Percentiles rank a stretch among this genome's conserved stretches.
phyloP scores from a whole-genome alignment of 2,888 invertebrate species.

The Hirtodrosophila trivittata region DNA sequence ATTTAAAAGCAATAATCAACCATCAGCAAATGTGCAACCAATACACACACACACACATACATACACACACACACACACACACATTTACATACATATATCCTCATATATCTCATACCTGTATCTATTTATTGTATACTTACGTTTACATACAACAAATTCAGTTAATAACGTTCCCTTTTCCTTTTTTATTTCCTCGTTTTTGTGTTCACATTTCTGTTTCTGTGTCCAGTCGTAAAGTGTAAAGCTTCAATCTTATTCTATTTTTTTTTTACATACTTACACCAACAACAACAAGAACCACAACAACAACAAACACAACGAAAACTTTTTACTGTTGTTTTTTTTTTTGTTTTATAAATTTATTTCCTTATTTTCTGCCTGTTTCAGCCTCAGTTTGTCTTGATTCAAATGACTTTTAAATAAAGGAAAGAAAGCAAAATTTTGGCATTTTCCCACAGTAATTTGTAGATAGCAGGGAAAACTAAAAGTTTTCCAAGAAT shows the following conservation, averaged over 20 bases:
- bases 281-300: conserved; percentile 4
- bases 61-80: conserved; percentile 13
- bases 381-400: no score
- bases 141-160: conserved; percentile 2
- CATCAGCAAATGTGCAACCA: conserved; percentile 33
- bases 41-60: conserved; percentile 19
- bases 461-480: no score
- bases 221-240: conserved; percentile 1
- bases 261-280: no score
- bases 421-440: no score
- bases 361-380: no score
- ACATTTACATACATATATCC: conserved; percentile 4
- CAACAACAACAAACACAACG: conserved; percentile 16
- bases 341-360: no score
- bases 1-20: conserved; percentile 34
- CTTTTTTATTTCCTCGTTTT: neutral
- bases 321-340: no score
- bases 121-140: conserved; percentile 11
- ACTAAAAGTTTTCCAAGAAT: no score
- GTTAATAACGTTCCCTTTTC: neutral
- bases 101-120: conserved; percentile 17
- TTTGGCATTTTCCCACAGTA: no score
- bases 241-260: neutral
- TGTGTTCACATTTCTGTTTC: neutral
- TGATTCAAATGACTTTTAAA: no score